These are phyloP conservation scores for Sinelater perroti DNA, from an alignment of 2,888 invertebrate genomes.

Conservation along the genomic window DNA sequence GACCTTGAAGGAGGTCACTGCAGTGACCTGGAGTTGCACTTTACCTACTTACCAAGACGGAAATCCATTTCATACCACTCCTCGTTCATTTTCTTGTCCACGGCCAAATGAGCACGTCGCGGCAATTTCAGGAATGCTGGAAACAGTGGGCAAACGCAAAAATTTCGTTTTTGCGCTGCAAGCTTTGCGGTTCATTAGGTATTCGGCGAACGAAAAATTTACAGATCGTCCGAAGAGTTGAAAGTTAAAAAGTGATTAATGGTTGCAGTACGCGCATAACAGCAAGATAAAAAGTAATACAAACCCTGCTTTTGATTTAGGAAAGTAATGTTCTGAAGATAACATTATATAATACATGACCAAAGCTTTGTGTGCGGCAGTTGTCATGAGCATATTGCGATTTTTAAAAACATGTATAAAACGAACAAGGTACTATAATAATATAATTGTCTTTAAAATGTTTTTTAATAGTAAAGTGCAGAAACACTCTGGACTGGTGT, in stretches of 20 bases:
- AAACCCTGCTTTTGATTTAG: no score
- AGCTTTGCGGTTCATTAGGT: slow-evolving; percentile 12
- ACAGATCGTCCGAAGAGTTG: not conserved
- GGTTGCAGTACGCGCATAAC: no score
- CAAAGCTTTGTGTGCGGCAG: no score
- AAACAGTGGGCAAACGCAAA: not conserved
- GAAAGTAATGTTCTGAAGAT: no score
- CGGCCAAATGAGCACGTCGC: slow-evolving; percentile 6
- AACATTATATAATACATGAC: no score
- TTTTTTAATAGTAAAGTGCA: no score
- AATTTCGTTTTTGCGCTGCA: not conserved
- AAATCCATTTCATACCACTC: slow-evolving; percentile 31
- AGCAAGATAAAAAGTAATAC: no score
- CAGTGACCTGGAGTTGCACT: slow-evolving; percentile 57
- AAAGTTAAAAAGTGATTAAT: slow-evolving; percentile 10
- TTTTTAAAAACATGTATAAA: no score
- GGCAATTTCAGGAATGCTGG: not conserved
- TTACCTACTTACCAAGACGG: slow-evolving; percentile 56
- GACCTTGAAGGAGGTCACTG: slow-evolving; percentile 60
- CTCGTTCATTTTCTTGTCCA: slow-evolving; percentile 14
- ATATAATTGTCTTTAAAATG: no score
- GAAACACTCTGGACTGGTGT: no score
- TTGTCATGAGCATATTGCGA: no score
- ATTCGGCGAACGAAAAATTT: slow-evolving; percentile 5
- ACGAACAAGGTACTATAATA: no score